Conservation (phyloP, 2,113 vertebrate species). For the Xiphophorus hellerii region DNA sequence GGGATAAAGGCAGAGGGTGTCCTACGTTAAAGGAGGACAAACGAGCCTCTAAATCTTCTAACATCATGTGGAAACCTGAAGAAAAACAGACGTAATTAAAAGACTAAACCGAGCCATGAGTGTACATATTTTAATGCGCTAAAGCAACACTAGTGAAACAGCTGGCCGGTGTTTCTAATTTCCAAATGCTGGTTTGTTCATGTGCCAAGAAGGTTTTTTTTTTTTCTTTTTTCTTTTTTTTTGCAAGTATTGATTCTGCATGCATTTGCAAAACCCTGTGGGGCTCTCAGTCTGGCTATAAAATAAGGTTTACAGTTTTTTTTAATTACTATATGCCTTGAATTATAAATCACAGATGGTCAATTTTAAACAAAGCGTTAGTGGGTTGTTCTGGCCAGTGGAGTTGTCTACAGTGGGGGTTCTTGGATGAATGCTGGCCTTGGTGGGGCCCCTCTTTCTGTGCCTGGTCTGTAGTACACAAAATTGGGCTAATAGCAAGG, state of each 20-base stretch:
- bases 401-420: no score
- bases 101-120: constrained; percentile 30
- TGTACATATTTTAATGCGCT: constrained; percentile 25
- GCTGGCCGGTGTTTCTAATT: constrained; percentile 42
- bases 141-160: constrained; percentile 39
- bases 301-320: not conserved
- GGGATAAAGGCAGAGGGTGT: constrained; percentile 14
- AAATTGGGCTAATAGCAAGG: no score
- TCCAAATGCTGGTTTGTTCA: constrained; percentile 18
- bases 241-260: constrained; percentile 18
- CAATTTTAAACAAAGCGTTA: not conserved
- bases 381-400: not conserved
- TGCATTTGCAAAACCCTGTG: not conserved
- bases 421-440: no score
- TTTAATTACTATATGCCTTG: not conserved
- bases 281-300: not conserved
- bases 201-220: constrained; percentile 18
- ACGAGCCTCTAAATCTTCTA: constrained; percentile 49
- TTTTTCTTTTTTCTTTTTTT: not conserved
- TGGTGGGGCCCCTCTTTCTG: no score
- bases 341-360: not conserved
- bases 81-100: constrained; percentile 45
- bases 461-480: no score
- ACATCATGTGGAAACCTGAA: constrained; percentile 50
- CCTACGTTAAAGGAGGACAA: constrained; percentile 41